Evolutionary conservation across 2,888 invertebrate genomes (phyloP).

Genomic region (Stenurella melanura): DNA sequence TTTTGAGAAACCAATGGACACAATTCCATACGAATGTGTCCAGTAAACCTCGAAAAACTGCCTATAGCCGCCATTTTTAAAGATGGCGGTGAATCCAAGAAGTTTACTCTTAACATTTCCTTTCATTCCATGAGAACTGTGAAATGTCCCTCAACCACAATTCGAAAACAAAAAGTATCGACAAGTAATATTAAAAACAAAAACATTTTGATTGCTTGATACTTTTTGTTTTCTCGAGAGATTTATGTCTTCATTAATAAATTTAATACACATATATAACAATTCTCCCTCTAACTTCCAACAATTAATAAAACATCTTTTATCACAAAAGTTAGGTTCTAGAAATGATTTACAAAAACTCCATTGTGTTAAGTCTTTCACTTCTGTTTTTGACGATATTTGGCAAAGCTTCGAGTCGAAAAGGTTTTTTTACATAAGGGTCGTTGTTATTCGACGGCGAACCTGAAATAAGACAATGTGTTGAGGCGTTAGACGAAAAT

Average conservation of each 20-base stretch:
- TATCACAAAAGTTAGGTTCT: constrained; percentile 26
- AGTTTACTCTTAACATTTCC: too few relatives aligned
- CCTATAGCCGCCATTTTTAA: too few relatives aligned
- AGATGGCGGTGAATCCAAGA: too few relatives aligned
- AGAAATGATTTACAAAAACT: constrained; percentile 59
- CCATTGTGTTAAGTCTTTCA: constrained; percentile 63
- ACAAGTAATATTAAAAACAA: not conserved
- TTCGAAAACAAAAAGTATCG: not conserved
- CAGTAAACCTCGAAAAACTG: too few relatives aligned
- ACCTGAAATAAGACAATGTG: constrained; percentile 50
- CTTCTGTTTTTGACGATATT: constrained; percentile 65
- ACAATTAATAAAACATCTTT: constrained; percentile 44
- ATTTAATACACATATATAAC: not conserved
- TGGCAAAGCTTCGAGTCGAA: constrained; percentile 71
- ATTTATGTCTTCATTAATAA: not conserved
- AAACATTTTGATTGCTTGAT: not conserved
- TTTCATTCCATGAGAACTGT: too few relatives aligned
- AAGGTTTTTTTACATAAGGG: constrained; percentile 62
- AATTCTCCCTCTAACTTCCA: constrained; percentile 1
- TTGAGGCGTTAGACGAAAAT: too few relatives aligned
- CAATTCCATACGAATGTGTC: too few relatives aligned
- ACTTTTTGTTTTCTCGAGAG: not conserved
- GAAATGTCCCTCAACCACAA: too few relatives aligned
- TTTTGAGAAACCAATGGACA: too few relatives aligned
- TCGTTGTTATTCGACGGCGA: constrained; percentile 57